These are phyloP conservation scores for Drosophila multiciliata DNA, from an alignment of 2,888 invertebrate species.

Conservation along the genomic window DNA sequence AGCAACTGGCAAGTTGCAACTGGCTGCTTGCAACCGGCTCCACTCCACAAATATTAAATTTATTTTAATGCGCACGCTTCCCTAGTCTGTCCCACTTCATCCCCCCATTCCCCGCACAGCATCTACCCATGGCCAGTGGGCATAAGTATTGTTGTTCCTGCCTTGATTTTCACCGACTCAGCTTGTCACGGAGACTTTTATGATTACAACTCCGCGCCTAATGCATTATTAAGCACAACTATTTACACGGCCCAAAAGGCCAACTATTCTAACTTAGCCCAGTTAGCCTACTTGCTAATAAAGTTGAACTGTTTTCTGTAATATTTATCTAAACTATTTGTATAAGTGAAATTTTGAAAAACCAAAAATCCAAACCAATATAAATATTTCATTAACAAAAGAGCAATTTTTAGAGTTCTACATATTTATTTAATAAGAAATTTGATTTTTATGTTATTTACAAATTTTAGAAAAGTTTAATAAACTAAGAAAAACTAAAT, in stretches of 20 bases:
- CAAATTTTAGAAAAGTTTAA: background rate
- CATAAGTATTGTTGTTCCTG: conserved; percentile 36
- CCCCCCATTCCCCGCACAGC: conserved; percentile 8
- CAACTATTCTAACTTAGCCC: conserved; percentile 19
- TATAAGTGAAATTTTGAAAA: too few species aligned
- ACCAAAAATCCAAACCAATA: too few species aligned
- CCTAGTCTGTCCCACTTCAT: conserved; percentile 8
- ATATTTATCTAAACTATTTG: background rate
- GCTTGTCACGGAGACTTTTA: conserved; percentile 22
- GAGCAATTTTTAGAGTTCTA: too few species aligned
- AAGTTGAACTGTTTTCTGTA: background rate
- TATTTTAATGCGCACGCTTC: conserved; percentile 69
- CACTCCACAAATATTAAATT: conserved; percentile 72
- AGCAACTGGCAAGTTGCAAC: conserved; percentile 25
- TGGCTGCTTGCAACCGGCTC: conserved; percentile 56
- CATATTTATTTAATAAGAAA: background rate
- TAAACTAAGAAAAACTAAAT: background rate
- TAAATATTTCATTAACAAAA: background rate
- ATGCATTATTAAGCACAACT: conserved; percentile 42
- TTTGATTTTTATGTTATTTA: background rate
- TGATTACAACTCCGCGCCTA: conserved; percentile 26
- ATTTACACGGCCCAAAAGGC: conserved; percentile 13
- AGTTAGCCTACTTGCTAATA: conserved; percentile 38
- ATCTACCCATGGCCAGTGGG: conserved; percentile 52
- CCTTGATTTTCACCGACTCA: conserved; percentile 43